Evolutionary conservation across 2,113 vertebrate species (phyloP).

Genomic region (Pachyramphus minor): DNA sequence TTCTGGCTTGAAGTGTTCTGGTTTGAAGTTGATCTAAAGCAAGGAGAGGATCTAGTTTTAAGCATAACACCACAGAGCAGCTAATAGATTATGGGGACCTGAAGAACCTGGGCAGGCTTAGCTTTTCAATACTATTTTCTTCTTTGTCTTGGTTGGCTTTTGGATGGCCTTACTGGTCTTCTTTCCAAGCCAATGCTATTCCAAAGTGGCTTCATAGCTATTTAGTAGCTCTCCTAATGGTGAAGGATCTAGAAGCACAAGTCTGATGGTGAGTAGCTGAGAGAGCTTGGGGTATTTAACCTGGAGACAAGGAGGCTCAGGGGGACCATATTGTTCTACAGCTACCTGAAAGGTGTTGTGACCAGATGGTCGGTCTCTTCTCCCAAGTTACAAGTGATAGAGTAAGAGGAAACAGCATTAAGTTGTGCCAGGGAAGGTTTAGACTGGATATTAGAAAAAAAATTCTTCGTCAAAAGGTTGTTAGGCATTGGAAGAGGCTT

Average conservation of each 20-base stretch:
- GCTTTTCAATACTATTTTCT: background rate
- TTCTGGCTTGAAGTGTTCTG: background rate
- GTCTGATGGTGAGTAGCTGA: background rate
- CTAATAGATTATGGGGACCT: background rate
- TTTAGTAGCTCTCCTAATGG: background rate
- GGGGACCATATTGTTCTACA: background rate
- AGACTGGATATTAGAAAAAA: background rate
- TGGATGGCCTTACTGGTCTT: background rate
- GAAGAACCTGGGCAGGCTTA: background rate
- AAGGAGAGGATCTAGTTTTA: background rate
- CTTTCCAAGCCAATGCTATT: background rate
- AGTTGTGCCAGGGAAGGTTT: background rate
- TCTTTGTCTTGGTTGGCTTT: background rate
- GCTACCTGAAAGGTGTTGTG: background rate
- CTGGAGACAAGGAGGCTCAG: background rate
- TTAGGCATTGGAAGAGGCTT: background rate
- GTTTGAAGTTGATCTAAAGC: background rate
- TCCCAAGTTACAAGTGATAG: background rate
- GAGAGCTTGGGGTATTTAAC: background rate
- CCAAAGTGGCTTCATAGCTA: background rate
- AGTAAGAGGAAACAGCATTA: background rate
- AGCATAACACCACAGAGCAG: background rate
- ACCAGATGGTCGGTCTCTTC: accelerated
- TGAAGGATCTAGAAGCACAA: background rate
- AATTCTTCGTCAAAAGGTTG: background rate